Evolutionary conservation across 1,140 invertebrate genomes (phyloP).

Genomic region (Drosophila persimilis): DNA sequence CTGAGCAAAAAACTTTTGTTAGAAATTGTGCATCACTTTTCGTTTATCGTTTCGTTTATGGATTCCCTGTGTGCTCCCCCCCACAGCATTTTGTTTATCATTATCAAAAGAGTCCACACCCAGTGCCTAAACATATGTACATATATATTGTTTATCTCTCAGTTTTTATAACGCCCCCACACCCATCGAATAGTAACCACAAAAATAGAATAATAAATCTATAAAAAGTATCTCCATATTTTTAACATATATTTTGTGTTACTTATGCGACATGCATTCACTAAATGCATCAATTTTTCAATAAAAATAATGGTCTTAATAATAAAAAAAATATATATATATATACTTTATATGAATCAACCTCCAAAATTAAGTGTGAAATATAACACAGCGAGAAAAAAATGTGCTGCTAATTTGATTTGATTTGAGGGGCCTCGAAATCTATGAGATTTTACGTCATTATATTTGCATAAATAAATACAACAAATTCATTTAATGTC

Average conservation of each 20-base stretch:
- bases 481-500: slow-evolving; percentile 43
- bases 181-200: slow-evolving; percentile 25
- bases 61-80: slow-evolving; percentile 5
- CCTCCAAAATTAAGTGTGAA: slow-evolving; percentile 41
- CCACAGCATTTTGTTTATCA: slow-evolving; percentile 43
- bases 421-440: slow-evolving; percentile 12
- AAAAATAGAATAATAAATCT: slow-evolving; percentile 16
- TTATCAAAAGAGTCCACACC: slow-evolving; percentile 45
- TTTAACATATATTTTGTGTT: slow-evolving; percentile 1
- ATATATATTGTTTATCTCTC: slow-evolving; percentile 37
- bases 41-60: slow-evolving; percentile 27
- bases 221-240: neutral
- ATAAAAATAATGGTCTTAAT: slow-evolving; percentile 8
- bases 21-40: slow-evolving; percentile 19
- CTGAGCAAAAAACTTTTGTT: no score
- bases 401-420: slow-evolving; percentile 35
- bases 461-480: slow-evolving; percentile 74
- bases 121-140: slow-evolving; percentile 18
- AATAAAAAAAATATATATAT: no score
- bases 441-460: slow-evolving; percentile 68
- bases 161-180: slow-evolving; percentile 45
- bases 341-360: slow-evolving; percentile 14
- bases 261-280: slow-evolving; percentile 46
- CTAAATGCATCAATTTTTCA: slow-evolving; percentile 36
- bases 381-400: slow-evolving; percentile 31